A percentile compares a stretch with the other conserved stretches of the same genome.
phyloP scores from a whole-genome alignment of 1,140 invertebrate species.

The Tribolium castaneum region DNA sequence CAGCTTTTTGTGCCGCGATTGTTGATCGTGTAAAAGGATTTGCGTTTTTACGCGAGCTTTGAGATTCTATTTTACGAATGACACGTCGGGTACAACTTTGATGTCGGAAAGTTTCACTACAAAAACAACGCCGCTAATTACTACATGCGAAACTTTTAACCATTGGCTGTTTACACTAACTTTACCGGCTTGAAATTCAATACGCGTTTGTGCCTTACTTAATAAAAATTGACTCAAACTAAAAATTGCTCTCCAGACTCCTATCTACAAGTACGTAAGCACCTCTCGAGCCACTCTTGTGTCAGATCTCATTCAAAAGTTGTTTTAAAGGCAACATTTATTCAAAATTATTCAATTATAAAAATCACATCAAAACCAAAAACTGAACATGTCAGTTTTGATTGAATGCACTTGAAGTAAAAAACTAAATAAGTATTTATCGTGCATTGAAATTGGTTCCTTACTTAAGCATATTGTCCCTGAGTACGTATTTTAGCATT shows the following conservation, averaged over 20 bases:
- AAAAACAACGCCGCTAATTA: not conserved
- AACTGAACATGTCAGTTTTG: no score
- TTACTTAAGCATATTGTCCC: not conserved
- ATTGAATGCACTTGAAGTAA: no score
- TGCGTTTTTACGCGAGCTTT: slow-evolving; percentile 9
- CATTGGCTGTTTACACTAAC: not conserved
- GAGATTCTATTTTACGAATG: slow-evolving; percentile 29
- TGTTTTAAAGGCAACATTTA: no score
- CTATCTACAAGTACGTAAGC: no score
- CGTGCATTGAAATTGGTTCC: not conserved
- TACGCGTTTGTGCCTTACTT: not conserved
- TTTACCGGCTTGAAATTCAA: not conserved
- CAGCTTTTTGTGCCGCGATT: not conserved
- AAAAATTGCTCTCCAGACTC: no score
- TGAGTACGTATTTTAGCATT: not conserved
- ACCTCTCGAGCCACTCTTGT: no score
- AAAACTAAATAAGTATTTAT: not conserved
- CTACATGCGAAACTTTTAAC: not conserved
- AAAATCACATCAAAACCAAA: no score
- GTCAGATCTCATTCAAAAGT: no score
- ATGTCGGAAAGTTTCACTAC: slow-evolving; percentile 2
- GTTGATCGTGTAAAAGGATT: slow-evolving; percentile 6
- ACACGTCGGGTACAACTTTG: slow-evolving; percentile 1
- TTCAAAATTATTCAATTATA: no score
- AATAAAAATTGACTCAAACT: not conserved